These are phyloP conservation scores for Trichogramma dendrolimi DNA, from an alignment of 2,888 invertebrate genomes.

Conservation along the genomic window DNA sequence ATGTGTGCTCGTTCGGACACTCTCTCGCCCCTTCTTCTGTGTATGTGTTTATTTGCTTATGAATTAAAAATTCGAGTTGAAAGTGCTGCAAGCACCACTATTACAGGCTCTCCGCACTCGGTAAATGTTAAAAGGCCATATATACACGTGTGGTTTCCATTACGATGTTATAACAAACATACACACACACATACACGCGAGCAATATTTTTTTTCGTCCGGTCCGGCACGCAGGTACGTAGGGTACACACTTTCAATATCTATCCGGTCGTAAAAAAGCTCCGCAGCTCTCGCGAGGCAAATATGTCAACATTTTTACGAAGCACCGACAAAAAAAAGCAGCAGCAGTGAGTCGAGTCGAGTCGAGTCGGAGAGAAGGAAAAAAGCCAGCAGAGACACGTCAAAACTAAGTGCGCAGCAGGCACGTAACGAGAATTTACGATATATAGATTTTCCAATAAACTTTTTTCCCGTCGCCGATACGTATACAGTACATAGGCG, in stretches of 20 bases:
- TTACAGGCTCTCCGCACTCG: not conserved
- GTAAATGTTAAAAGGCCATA: not conserved
- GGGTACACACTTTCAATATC: not conserved
- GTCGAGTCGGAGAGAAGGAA: too few species aligned
- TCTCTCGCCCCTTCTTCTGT: too few species aligned
- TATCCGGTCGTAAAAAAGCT: not conserved
- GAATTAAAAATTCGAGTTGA: not conserved
- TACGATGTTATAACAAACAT: too few species aligned
- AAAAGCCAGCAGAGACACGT: too few species aligned
- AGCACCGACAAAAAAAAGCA: not conserved
- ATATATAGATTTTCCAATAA: conserved; percentile 10
- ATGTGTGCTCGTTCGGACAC: too few species aligned
- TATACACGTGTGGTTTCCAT: too few species aligned
- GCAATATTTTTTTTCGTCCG: too few species aligned
- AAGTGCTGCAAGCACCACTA: not conserved
- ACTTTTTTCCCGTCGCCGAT: conserved; percentile 1
- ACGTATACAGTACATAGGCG: not conserved
- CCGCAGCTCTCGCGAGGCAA: not conserved
- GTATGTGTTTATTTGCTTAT: too few species aligned
- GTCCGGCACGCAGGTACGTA: too few species aligned
- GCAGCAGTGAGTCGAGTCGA: not conserved
- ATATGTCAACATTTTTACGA: conserved; percentile 6
- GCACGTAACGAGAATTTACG: conserved; percentile 4
- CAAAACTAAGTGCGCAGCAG: too few species aligned
- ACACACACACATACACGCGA: too few species aligned